Percentiles rank a stretch among this genome's conserved stretches.
Evolutionary conservation across 53 echinoderm and acorn worm species (phyloP).

Genomic region (Astropecten irregularis): DNA sequence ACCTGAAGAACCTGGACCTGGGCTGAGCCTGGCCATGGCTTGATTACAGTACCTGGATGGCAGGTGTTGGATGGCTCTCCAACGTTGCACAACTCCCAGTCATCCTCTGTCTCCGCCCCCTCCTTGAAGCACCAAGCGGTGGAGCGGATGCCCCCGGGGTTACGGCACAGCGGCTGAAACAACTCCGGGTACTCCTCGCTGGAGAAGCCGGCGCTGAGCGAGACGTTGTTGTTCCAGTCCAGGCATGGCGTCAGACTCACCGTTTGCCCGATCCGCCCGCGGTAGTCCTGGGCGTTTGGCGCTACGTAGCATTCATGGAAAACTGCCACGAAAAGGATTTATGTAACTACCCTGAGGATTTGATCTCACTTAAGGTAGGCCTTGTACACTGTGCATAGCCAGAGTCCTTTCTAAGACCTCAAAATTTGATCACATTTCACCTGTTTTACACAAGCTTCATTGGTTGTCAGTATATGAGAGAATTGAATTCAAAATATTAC

Average conservation of each 20-base stretch:
- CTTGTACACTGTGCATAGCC: too few relatives aligned
- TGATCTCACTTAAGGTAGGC: too few relatives aligned
- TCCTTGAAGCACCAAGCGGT: slow-evolving; percentile 40
- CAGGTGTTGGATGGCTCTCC: slow-evolving; percentile 15
- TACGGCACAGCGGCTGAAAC: slow-evolving; percentile 27
- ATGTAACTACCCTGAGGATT: too few relatives aligned
- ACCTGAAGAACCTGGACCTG: too few relatives aligned
- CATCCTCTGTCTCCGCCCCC: not conserved
- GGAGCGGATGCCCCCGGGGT: slow-evolving; percentile 33
- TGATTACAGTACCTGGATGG: not conserved
- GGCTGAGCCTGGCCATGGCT: too few relatives aligned
- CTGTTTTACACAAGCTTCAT: too few relatives aligned
- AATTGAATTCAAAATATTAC: too few relatives aligned
- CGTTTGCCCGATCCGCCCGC: not conserved
- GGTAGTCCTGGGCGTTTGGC: slow-evolving; percentile 45
- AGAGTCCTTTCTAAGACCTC: too few relatives aligned
- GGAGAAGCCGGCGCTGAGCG: not conserved
- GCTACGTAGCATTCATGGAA: slow-evolving; percentile 49
- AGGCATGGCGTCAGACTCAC: not conserved
- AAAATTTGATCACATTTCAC: too few relatives aligned
- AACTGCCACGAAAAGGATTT: not conserved
- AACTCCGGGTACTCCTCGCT: not conserved
- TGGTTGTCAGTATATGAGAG: too few relatives aligned
- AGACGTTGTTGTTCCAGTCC: not conserved
- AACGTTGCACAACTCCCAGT: slow-evolving; percentile 44